Base-by-base conservation (phyloP, 2,888 invertebrate species). In the Priocnemis perturbator region DNA sequence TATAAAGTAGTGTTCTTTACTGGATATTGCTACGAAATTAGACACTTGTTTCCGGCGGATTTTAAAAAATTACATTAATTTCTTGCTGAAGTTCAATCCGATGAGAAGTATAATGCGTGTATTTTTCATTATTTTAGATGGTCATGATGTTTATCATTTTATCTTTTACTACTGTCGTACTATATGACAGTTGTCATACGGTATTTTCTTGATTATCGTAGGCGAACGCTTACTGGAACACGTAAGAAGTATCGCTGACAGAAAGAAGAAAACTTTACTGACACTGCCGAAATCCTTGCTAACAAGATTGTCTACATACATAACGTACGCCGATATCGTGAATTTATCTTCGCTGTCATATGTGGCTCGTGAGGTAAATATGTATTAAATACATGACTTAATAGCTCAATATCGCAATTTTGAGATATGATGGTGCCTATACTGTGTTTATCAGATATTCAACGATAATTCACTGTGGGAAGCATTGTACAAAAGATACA, bases 401-500 rank as follows among this genome's bases (percentile, higher is more conserved):
- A 17, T 0, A 52, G 14, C 30, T 61, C 17, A n/a, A 21, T n/a
- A 21, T 26, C 7, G 19, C 19, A 37, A 57, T 0, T 17, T 30
- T 7, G 2, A 3, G 15, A 9, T 58, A 17, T 58, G 7, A 26
- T n/a, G n/a, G n/a, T n/a, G n/a, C n/a, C n/a, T n/a, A n/a, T n/a
- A 37, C 4, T 37, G 11, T 11, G 11, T 11, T 37, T 37, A 11
- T 48, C 20, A 85, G 85, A 50, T 84, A 3, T 83, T 83, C 26
- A 64, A 79, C 55, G 65, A 69, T 50, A 78, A 85, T 66, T 61
- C 30, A 2, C 61, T 84, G 20, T 85, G 85, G 85, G 69, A 83
- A 64, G 50, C 73, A 20, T 59, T 85, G 47, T 81, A 74, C 26
- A 78, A 67, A 48, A 79, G 73, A 57, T 70, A 77, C 20, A 81